phyloP scores from a whole-genome alignment of 2,113 vertebrate genomes.

The Epinephelus cyanopodus region DNA sequence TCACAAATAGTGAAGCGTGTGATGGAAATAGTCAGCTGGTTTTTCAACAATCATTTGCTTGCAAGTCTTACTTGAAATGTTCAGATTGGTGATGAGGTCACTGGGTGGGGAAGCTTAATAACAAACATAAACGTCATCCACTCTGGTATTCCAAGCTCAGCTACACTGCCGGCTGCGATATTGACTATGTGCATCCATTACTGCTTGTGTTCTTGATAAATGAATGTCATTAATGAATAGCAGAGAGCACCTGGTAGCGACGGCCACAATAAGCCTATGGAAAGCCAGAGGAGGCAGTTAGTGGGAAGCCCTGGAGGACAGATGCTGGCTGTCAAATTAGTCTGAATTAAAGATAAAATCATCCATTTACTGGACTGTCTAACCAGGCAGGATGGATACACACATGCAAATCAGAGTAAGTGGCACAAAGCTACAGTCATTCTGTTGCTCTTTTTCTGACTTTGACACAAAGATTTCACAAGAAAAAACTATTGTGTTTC shows the following conservation, averaged over 20 bases:
- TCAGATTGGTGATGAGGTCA: neutral
- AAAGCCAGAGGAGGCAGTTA: slow-evolving; percentile 1
- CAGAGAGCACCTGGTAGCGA: slow-evolving; percentile 20
- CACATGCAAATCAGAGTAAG: slow-evolving; percentile 1
- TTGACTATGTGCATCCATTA: slow-evolving; percentile 22
- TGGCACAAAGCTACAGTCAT: neutral
- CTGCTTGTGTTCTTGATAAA: slow-evolving; percentile 23
- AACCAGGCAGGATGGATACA: slow-evolving; percentile 5
- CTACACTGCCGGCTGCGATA: neutral
- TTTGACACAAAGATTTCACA: neutral
- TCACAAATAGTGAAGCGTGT: neutral
- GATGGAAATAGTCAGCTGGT: neutral
- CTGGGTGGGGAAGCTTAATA: neutral
- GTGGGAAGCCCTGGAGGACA: slow-evolving; percentile 6
- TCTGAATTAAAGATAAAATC: slow-evolving; percentile 35
- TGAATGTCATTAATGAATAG: slow-evolving; percentile 42
- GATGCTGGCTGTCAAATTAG: slow-evolving; percentile 20
- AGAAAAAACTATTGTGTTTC: neutral
- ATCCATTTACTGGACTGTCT: neutral
- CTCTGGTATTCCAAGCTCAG: neutral
- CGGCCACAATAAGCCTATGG: slow-evolving; percentile 28
- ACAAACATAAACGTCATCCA: neutral
- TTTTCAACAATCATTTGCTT: neutral
- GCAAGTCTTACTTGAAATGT: neutral
- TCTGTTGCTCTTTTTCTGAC: neutral